Conservation (phyloP, 2,888 invertebrate genomes). For the Cordilura impudica region DNA sequence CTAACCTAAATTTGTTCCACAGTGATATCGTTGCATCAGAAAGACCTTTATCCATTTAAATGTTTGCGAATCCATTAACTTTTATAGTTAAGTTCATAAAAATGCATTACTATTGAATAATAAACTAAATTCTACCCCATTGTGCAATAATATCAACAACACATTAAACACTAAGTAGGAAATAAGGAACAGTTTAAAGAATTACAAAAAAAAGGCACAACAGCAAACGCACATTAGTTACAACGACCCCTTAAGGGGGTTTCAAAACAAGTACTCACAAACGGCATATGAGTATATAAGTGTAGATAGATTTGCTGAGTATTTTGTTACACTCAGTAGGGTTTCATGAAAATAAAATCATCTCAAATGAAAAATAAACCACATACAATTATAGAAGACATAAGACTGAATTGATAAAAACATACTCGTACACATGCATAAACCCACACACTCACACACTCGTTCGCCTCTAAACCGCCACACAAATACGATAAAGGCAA, state of each 20-base stretch:
- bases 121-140: background rate
- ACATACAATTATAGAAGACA: background rate
- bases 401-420: background rate
- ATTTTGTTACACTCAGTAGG: background rate
- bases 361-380: background rate
- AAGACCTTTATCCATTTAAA: too few species aligned
- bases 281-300: background rate
- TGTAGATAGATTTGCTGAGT: background rate
- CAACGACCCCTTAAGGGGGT: slow-evolving; percentile 31
- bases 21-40: too few species aligned
- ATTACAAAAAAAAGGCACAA: background rate
- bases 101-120: too few species aligned
- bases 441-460: background rate
- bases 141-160: background rate
- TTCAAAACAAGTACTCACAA: slow-evolving; percentile 2
- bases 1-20: too few species aligned
- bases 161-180: slow-evolving; percentile 4
- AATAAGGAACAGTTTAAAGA: slow-evolving; percentile 4
- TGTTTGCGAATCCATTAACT: too few species aligned
- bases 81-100: too few species aligned
- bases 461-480: background rate
- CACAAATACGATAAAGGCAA: slow-evolving; percentile 12
- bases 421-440: background rate
- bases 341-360: background rate
- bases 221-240: slow-evolving; percentile 13